Conservation (phyloP, 2,113 vertebrate genomes). For the Taurulus bubalis region DNA sequence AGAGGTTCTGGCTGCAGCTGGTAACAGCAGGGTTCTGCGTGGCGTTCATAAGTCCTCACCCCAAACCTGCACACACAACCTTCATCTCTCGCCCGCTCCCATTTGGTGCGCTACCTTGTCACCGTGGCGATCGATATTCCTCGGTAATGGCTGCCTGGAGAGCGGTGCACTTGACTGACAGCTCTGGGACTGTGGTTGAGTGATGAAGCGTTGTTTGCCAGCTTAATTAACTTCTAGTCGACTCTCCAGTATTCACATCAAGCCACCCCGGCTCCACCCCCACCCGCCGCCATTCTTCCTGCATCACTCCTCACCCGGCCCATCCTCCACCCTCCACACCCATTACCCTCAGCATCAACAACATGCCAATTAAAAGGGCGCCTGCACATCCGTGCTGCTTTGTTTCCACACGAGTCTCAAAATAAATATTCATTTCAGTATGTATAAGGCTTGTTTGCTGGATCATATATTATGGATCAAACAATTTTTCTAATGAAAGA, state of each 20-base stretch:
- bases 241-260: constrained; percentile 69
- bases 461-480: constrained; percentile 59
- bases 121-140: constrained; percentile 73
- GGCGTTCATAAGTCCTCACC: background rate
- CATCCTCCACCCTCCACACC: constrained; percentile 4
- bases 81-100: constrained; percentile 43
- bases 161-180: constrained; percentile 73
- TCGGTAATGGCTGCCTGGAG: constrained; percentile 77
- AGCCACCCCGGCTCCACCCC: constrained; percentile 10
- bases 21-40: constrained; percentile 5
- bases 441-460: constrained; percentile 14
- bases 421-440: constrained; percentile 49
- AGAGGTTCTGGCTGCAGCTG: background rate
- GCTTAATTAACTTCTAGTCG: constrained; percentile 82
- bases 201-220: constrained; percentile 72
- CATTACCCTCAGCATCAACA: constrained; percentile 58
- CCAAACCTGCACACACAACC: constrained; percentile 8
- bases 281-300: background rate
- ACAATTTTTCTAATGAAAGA: constrained; percentile 41
- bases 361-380: constrained; percentile 60
- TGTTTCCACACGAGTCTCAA: constrained; percentile 43
- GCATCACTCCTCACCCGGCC: background rate
- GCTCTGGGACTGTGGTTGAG: constrained; percentile 67
- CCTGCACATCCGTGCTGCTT: constrained; percentile 24
- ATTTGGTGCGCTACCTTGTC: constrained; percentile 66